These are phyloP conservation scores for Pagrus major DNA, from an alignment of 2,113 vertebrate species.

Conservation along the genomic window DNA sequence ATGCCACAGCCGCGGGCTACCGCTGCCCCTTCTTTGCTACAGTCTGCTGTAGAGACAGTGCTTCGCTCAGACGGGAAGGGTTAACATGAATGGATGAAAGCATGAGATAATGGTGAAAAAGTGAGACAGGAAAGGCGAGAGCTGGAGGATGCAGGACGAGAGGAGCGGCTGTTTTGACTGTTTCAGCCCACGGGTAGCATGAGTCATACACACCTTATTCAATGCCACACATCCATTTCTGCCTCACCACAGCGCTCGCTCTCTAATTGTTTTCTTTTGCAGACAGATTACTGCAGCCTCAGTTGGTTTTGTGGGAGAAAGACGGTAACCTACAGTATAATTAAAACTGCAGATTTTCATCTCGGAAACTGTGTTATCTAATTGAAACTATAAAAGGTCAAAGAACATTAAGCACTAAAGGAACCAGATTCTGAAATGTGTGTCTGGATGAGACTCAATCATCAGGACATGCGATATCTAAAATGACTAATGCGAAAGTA, in stretches of 20 bases:
- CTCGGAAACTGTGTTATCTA: neutral
- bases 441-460: neutral
- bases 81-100: constrained; percentile 40
- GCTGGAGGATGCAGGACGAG: constrained; percentile 41
- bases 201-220: constrained; percentile 67
- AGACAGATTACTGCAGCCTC: constrained; percentile 16
- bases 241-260: constrained; percentile 3
- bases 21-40: neutral
- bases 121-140: constrained; percentile 40
- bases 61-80: neutral
- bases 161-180: constrained; percentile 54
- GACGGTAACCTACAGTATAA: neutral
- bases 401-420: neutral
- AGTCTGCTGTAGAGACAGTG: constrained; percentile 10
- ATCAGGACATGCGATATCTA: neutral
- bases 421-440: neutral
- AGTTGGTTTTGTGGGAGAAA: neutral
- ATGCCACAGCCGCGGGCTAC: constrained; percentile 6
- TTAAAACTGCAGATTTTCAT: neutral
- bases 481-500: neutral
- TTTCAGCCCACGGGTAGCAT: constrained; percentile 59
- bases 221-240: constrained; percentile 42
- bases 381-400: neutral
- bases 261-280: constrained; percentile 56
- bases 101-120: constrained; percentile 31